A percentile compares a stretch with the other conserved stretches of the same genome.
These are phyloP conservation scores for Nestor notabilis DNA, from an alignment of 2,113 vertebrate species.

Conservation along the genomic window DNA sequence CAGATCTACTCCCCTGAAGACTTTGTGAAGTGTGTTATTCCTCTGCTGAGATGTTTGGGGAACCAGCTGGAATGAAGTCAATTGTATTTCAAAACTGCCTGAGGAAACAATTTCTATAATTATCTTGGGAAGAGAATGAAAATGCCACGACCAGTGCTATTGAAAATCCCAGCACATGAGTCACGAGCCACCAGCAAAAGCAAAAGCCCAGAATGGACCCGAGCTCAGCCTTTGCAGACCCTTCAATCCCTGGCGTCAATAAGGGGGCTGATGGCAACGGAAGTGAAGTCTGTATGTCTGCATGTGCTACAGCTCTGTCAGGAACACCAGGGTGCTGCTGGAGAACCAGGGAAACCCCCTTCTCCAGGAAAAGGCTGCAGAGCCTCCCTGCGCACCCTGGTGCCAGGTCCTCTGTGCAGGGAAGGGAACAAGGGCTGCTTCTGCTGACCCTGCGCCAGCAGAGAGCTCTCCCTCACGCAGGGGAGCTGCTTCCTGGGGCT, in stretches of 20 bases:
- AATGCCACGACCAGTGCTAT: accelerated
- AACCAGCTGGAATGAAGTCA: background rate
- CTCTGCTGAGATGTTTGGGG: background rate
- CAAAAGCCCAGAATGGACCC: accelerated
- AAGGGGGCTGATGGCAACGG: background rate
- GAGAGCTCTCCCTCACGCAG: background rate
- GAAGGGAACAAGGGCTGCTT: background rate
- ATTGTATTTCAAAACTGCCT: background rate
- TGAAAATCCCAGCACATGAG: background rate
- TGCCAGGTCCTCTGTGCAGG: accelerated
- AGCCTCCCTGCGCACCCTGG: background rate
- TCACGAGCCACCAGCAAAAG: background rate
- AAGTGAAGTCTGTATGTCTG: accelerated
- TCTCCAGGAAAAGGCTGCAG: background rate
- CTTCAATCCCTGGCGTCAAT: background rate
- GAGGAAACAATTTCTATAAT: background rate
- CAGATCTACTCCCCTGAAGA: background rate
- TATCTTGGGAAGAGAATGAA: background rate
- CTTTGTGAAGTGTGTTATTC: background rate
- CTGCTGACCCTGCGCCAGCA: background rate
- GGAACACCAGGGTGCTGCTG: background rate
- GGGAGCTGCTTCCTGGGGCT: background rate
- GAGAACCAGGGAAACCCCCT: background rate
- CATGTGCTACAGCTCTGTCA: background rate
- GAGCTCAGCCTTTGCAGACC: background rate